Conservation (phyloP, 2,888 invertebrate species). For the Patella caerulea region DNA sequence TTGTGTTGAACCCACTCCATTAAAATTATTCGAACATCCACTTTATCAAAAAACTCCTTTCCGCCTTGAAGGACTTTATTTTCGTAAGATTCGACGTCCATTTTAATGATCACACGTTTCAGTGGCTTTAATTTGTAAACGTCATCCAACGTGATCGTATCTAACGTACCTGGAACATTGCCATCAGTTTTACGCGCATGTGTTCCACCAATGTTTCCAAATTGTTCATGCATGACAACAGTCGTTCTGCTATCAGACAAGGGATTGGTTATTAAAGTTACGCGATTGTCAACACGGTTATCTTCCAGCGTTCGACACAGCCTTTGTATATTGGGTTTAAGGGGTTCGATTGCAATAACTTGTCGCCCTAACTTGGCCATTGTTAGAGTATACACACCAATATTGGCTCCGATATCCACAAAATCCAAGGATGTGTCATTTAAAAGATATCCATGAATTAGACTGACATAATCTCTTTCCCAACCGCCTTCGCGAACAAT, state of each 20-base stretch:
- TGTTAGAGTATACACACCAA: slow-evolving; percentile 21
- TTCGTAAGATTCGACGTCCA: slow-evolving; percentile 20
- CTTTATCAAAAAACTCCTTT: slow-evolving; percentile 16
- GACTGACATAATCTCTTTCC: slow-evolving; percentile 3
- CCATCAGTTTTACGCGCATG: neutral
- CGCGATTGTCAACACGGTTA: slow-evolving; percentile 8
- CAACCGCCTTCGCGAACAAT: slow-evolving; percentile 6
- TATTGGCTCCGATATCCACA: slow-evolving; percentile 23
- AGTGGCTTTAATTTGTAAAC: slow-evolving; percentile 13
- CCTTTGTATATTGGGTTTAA: slow-evolving; percentile 14
- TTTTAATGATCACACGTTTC: slow-evolving; percentile 12
- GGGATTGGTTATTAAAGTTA: slow-evolving; percentile 16
- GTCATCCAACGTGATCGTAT: slow-evolving; percentile 16
- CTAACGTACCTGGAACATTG: neutral
- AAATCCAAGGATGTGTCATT: slow-evolving; percentile 13
- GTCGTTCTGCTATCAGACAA: slow-evolving; percentile 11
- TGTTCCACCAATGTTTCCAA: slow-evolving; percentile 18
- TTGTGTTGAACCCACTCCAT: slow-evolving; percentile 21
- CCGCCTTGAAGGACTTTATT: slow-evolving; percentile 13
- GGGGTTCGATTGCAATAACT: slow-evolving; percentile 15
- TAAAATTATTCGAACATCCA: slow-evolving; percentile 14
- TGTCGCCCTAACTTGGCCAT: slow-evolving; percentile 19
- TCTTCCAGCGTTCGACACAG: slow-evolving; percentile 13
- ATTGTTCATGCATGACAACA: slow-evolving; percentile 13
- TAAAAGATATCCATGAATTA: neutral